Base-by-base conservation (phyloP, 2,888 invertebrate species). In the Parnassius orleans region DNA sequence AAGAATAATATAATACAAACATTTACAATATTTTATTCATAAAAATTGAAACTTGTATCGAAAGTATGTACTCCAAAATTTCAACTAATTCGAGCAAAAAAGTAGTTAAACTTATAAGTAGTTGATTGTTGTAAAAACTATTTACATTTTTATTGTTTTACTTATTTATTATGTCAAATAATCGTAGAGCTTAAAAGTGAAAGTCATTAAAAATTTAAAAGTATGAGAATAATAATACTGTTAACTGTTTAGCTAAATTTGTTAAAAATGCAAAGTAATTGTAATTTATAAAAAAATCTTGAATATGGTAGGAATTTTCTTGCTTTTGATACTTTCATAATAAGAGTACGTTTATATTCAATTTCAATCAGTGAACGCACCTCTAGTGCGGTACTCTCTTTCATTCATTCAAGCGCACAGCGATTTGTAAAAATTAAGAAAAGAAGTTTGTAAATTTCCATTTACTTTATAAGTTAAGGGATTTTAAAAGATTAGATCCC, bases 391-490 rank as follows among this genome's bases (percentile, higher is more conserved):
- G 33, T 68, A 68, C 72, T 75, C 72, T 75, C 77, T 74, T 78
- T 79, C 81, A 78, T 76, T 77, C 75, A 68, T 71, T 69, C 69
- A 66, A 67, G 66, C 66, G 69, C 69, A 65, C 66, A 68, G 57
- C 65, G 65, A 66, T 63, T 66, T 55, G 55, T 63, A 56, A 55
- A 60, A 60, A 44, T 56, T 56, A 56, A 59, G 59, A 57, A 60
- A 48, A 63, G 60, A 62, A 65, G 62, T 63, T 65, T 47, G 53
- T 60, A 65, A 63, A 64, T 63, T 66, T 64, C 53, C 66, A 74
- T 69, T 76, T 73, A 69, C 69, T 66, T 66, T 67, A 65, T 68
- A 72, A 68, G 14, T 59, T 52, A 61, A 65, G 69, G 65, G 71
- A 68, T 70, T 68, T 72, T 65, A 65, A 65, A 69, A 68, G 65